Base-by-base conservation (phyloP, 2,113 vertebrate species). In the Zosterops pallidus region DNA sequence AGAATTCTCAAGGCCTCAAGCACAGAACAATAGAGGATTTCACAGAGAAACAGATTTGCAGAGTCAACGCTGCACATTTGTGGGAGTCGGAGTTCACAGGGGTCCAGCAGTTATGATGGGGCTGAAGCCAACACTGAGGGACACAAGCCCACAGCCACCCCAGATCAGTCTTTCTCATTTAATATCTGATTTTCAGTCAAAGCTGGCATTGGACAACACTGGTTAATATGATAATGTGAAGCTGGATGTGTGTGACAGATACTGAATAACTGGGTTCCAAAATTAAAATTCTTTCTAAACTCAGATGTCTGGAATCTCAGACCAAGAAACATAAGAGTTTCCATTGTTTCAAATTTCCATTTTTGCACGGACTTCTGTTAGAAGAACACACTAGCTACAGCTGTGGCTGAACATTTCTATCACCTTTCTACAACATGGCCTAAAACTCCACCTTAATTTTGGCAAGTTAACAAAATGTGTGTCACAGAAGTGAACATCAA, bases 1-100 rank as follows among this genome's bases (percentile, higher is more conserved):
- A 93, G 37, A 88, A 90, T 86, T 96, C 83, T 94, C 89, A 94
- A 91, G 92, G 81, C 53, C 76, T 94, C 88, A 72, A 65, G 41
- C 41, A 68, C 55, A 81, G 83, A 96, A 96, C 76, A 93, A 86
- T 42, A 86, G 80, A 86, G 37, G 69, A 67, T 89, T 90, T 93
- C 79, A 89, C 44, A 78, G 79, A 62, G 79, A 53, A 92, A 57
- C 57, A 90, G 56, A 83, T 76, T 60, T 77, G 39, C 56, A 64
- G 72, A 10, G 3, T 86, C 89, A 96, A 53, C 2, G 0, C 74
- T 64, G 49, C 77, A 78, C 62, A 68, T 81, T 86, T 82, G 60
- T 71, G 64, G 47, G 65, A 85, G 37, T 37, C 23, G 14, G 33
- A 83, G 47, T 69, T 67, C 87, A 69, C 53, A 18, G 74, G 14